phyloP scores from a whole-genome alignment of 2,888 invertebrate species.

The Acanthosepion lycidas region DNA sequence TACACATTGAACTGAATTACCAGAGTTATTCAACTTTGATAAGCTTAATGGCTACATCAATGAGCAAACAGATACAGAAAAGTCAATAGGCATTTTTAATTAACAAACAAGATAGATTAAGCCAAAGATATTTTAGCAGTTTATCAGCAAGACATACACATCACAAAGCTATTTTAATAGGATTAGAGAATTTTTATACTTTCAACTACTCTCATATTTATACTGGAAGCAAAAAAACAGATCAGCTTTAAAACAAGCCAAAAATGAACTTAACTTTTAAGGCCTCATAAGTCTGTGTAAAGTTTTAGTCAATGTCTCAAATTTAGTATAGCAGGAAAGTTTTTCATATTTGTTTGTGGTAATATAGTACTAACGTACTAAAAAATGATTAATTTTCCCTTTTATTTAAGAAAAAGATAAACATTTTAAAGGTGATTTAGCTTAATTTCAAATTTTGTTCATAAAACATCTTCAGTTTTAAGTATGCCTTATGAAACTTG shows the following conservation, averaged over 20 bases:
- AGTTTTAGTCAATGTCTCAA: background rate
- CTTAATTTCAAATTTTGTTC: no score
- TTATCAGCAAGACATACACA: background rate
- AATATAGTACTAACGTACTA: no score
- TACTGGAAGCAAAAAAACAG: background rate
- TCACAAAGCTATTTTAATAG: background rate
- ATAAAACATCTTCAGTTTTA: no score
- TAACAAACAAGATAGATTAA: background rate
- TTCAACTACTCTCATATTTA: background rate
- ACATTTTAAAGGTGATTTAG: no score
- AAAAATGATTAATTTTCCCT: no score
- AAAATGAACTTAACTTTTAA: background rate
- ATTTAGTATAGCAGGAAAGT: background rate
- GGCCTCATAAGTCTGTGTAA: background rate
- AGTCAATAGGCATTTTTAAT: background rate
- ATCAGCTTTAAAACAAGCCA: background rate
- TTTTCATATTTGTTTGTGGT: no score
- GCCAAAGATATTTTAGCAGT: background rate
- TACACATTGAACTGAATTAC: background rate
- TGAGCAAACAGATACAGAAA: background rate
- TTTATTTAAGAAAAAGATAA: no score
- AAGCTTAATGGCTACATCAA: background rate
- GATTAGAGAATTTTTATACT: background rate
- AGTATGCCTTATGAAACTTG: no score
- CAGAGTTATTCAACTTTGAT: conserved; percentile 8